These are phyloP conservation scores for Corythornis vintsioides DNA, from an alignment of 2,113 vertebrate genomes.

Conservation along the genomic window DNA sequence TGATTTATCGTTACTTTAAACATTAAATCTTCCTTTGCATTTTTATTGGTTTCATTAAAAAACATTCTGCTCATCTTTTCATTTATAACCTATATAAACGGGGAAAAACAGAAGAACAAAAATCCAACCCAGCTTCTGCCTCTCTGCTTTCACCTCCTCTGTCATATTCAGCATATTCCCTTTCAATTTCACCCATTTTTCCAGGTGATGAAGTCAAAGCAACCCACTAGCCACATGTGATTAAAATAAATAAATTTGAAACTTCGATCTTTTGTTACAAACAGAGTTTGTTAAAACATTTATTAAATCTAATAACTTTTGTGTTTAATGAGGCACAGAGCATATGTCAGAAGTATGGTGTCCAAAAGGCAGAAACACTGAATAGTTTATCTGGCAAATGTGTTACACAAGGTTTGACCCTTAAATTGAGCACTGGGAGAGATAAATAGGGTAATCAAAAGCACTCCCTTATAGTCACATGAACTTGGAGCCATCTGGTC, in stretches of 20 bases:
- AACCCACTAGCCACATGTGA: not conserved
- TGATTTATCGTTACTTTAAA: conserved; percentile 84
- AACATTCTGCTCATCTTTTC: conserved; percentile 76
- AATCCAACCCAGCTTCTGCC: not conserved
- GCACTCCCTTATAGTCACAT: conserved; percentile 67
- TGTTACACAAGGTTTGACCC: conserved; percentile 75
- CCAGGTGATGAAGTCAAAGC: not conserved
- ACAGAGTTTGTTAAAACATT: conserved; percentile 65
- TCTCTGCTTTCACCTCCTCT: not conserved
- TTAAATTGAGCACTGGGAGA: conserved; percentile 75
- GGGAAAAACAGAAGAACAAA: not conserved
- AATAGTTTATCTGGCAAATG: conserved; percentile 74
- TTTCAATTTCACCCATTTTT: not conserved
- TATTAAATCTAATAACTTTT: conserved; percentile 74
- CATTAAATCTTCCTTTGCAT: conserved; percentile 83
- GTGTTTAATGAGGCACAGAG: conserved; percentile 74
- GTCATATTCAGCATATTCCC: not conserved
- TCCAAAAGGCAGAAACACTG: conserved; percentile 65
- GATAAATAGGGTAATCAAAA: conserved; percentile 78
- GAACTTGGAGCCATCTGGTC: conserved; percentile 77
- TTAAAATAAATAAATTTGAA: conserved; percentile 40
- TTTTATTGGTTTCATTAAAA: conserved; percentile 85
- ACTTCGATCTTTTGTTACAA: conserved; percentile 50
- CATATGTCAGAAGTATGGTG: conserved; percentile 73
- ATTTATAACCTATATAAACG: conserved; percentile 71